Evolutionary conservation across 2,113 vertebrate species (phyloP).

Genomic region (Anoplopoma fimbria): DNA sequence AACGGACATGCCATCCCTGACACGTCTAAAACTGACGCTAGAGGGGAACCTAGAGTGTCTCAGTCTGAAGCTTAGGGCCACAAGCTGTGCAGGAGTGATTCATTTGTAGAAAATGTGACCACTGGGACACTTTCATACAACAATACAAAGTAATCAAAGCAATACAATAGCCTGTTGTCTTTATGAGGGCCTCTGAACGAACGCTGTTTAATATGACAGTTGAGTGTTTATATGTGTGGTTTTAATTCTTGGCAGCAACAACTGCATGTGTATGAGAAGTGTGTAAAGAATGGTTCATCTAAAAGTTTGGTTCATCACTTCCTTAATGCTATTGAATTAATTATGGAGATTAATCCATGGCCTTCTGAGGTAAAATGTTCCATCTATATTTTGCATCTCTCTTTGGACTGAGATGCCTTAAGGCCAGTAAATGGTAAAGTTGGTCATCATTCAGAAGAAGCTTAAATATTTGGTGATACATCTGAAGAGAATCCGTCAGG

Average conservation of each 20-base stretch:
- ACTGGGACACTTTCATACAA: background rate
- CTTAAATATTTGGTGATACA: background rate
- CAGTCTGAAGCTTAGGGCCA: background rate
- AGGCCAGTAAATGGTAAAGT: background rate
- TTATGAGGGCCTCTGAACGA: slow-evolving; percentile 23
- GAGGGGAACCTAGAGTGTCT: background rate
- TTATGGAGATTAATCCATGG: background rate
- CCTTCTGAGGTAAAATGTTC: background rate
- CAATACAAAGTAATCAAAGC: background rate
- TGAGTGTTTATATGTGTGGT: slow-evolving; percentile 58
- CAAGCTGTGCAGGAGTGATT: background rate
- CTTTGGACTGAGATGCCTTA: background rate
- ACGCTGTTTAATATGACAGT: slow-evolving; percentile 14
- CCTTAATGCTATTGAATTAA: background rate
- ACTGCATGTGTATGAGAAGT: slow-evolving; percentile 13
- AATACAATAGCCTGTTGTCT: slow-evolving; percentile 13
- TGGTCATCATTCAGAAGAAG: background rate
- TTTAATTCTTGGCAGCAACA: slow-evolving; percentile 47
- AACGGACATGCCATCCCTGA: background rate
- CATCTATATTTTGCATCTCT: background rate
- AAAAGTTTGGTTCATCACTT: no score
- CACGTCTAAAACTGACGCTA: background rate
- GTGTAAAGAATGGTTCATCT: background rate
- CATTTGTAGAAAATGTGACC: background rate
- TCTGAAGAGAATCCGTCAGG: background rate